Evolutionary conservation across 2,797 vertebrate species (phyloP).

Genomic region (Pantherophis alleghaniensis): DNA sequence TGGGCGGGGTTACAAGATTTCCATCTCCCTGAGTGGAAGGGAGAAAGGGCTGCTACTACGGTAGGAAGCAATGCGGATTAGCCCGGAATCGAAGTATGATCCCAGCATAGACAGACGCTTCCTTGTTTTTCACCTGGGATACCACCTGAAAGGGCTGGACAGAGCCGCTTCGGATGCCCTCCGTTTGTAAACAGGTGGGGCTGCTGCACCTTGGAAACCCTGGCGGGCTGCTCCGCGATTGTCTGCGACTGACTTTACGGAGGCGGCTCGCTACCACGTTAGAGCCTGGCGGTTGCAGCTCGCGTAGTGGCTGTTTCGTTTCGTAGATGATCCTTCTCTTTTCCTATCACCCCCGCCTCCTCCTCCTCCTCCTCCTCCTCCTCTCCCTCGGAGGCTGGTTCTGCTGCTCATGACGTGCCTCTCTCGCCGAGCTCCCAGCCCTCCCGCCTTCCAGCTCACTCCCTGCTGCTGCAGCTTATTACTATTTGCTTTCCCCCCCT

Average conservation of each 20-base stretch:
- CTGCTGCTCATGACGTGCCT: slow-evolving; percentile 19
- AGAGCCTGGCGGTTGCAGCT: neutral
- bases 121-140: neutral
- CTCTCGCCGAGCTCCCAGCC: neutral
- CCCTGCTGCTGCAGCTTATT: slow-evolving; percentile 11
- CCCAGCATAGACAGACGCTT: neutral
- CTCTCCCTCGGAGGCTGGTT: slow-evolving; percentile 7
- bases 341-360: neutral
- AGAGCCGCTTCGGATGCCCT: neutral
- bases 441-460: neutral
- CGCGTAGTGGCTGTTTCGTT: neutral
- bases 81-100: neutral
- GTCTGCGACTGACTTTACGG: neutral
- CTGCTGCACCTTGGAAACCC: neutral
- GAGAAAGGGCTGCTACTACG: neutral
- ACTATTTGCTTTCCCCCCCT: neutral
- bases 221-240: neutral
- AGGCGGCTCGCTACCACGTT: neutral
- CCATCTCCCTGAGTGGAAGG: neutral
- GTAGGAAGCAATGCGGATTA: neutral
- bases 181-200: neutral
- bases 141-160: neutral
- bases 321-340: neutral
- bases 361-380: too few relatives aligned
- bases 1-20: neutral